phyloP scores from a whole-genome alignment of 2,113 vertebrate genomes.

The Rattus rattus region DNA sequence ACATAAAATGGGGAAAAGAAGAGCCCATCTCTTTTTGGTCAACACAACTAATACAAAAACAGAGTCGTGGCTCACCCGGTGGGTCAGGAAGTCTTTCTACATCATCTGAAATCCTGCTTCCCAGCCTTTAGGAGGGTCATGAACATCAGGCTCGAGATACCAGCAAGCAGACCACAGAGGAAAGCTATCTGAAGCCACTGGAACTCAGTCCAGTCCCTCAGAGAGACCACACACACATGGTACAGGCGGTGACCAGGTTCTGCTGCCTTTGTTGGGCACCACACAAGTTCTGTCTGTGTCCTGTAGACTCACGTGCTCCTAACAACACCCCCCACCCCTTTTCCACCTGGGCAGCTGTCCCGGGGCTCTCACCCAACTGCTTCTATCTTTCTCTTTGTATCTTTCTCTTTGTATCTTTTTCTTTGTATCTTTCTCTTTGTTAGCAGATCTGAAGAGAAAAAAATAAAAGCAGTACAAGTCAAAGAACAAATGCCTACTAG shows the following conservation, averaged over 20 bases:
- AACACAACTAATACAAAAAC: neutral
- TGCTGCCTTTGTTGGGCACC: neutral
- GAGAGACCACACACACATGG: neutral
- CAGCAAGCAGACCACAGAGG: neutral
- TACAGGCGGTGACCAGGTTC: neutral
- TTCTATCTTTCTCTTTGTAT: neutral
- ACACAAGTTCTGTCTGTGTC: neutral
- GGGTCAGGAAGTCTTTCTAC: no score
- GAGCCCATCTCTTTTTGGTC: neutral
- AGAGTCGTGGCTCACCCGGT: no score
- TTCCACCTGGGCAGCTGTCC: neutral
- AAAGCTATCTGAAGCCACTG: neutral
- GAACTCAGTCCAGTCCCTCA: neutral
- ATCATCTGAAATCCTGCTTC: neutral
- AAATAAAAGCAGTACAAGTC: neutral
- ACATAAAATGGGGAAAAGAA: neutral
- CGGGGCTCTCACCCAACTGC: neutral
- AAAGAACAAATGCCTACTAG: neutral
- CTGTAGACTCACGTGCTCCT: neutral
- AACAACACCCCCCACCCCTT: neutral
- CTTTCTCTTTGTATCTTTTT: neutral
- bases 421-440: neutral
- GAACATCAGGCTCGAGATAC: neutral
- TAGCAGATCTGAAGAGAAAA: neutral
- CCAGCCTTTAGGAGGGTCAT: accelerated